Evolutionary conservation across 2,797 vertebrate species (phyloP).

Genomic region (Buceros bicornis): DNA sequence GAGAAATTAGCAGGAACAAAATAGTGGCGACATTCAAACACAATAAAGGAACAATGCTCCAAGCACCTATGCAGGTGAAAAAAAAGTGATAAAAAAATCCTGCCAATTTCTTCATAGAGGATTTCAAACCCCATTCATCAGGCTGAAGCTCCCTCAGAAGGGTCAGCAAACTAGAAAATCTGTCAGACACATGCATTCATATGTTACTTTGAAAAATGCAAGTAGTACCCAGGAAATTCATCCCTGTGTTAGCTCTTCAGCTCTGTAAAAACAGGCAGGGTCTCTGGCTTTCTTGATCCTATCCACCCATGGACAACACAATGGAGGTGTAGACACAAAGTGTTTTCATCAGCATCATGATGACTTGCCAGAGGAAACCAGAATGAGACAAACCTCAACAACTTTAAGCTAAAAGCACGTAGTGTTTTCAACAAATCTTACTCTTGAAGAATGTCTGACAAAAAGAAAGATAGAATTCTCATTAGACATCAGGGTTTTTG

Average conservation of each 20-base stretch:
- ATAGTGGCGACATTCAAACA: not conserved
- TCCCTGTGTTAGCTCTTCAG: not conserved
- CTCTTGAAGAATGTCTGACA: not conserved
- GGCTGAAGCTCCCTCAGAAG: not conserved
- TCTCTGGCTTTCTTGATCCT: not conserved
- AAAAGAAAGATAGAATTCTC: not conserved
- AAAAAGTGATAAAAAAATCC: not conserved
- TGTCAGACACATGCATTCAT: not conserved
- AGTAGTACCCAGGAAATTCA: not conserved
- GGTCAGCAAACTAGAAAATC: not conserved
- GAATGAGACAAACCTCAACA: not conserved
- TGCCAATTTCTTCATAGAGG: not conserved
- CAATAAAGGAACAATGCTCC: not conserved
- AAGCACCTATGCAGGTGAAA: not conserved
- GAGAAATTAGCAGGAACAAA: not conserved
- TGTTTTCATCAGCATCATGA: not conserved
- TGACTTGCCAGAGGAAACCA: not conserved
- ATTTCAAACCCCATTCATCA: not conserved
- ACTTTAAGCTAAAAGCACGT: not conserved
- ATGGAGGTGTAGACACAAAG: not conserved
- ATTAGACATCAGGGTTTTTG: not conserved
- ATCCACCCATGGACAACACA: not conserved
- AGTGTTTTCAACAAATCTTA: not conserved
- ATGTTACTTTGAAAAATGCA: not conserved
- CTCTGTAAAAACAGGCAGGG: not conserved